phyloP scores from a whole-genome alignment of 1,140 invertebrate genomes.

The Paraescarpia echinospica region DNA sequence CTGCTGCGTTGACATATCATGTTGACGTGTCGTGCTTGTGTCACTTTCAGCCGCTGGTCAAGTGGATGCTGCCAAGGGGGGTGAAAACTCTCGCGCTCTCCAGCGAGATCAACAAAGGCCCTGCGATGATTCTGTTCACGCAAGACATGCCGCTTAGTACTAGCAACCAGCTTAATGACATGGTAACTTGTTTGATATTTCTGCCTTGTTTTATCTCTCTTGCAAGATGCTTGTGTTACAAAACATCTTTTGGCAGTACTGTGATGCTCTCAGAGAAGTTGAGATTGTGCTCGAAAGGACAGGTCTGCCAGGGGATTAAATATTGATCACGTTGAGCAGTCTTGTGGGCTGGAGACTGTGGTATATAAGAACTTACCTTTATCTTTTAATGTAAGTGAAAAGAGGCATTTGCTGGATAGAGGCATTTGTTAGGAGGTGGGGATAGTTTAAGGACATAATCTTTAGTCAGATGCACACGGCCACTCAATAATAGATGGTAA shows the following conservation, averaged over 20 bases:
- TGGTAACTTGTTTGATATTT: constrained; percentile 36
- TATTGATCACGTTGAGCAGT: too few relatives aligned
- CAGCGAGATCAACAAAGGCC: constrained; percentile 41
- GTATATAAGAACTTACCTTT: neutral
- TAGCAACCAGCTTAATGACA: constrained; percentile 26
- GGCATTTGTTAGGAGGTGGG: too few relatives aligned
- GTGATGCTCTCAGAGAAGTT: too few relatives aligned
- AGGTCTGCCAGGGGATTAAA: neutral
- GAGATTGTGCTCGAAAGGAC: too few relatives aligned
- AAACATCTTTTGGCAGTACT: too few relatives aligned
- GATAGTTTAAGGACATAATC: too few relatives aligned
- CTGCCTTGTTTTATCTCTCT: constrained; percentile 43
- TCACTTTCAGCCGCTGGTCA: constrained; percentile 38
- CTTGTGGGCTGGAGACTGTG: too few relatives aligned
- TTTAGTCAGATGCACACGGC: too few relatives aligned
- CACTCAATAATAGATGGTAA: too few relatives aligned
- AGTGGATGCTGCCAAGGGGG: constrained; percentile 50
- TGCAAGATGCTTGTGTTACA: too few relatives aligned
- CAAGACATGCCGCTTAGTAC: constrained; percentile 43
- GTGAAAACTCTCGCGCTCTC: constrained; percentile 51
- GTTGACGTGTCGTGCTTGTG: neutral
- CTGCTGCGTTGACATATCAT: too few relatives aligned
- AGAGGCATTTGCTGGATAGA: too few relatives aligned
- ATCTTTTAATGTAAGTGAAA: neutral
- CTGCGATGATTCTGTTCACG: constrained; percentile 52